phyloP scores from a whole-genome alignment of 2,888 invertebrate species.

The Muscina levida region DNA sequence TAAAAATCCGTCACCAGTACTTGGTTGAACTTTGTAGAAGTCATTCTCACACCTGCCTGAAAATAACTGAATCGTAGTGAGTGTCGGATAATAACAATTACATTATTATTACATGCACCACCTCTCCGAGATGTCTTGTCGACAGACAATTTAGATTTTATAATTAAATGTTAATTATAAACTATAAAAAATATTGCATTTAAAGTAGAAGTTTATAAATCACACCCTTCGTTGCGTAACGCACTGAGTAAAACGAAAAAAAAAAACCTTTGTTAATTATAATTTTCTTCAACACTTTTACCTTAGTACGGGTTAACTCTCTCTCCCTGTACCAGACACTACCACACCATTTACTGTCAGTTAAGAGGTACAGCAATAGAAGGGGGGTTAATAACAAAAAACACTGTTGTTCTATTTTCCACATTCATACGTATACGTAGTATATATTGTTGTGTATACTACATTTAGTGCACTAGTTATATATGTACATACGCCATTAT shows the following conservation, averaged over 20 bases:
- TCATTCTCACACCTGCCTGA: too few relatives aligned
- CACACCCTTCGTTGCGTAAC: not conserved
- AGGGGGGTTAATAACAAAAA: not conserved
- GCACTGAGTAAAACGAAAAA: not conserved
- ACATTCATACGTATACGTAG: not conserved
- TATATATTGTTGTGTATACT: conserved; percentile 34
- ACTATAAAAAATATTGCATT: conserved; percentile 3
- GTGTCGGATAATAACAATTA: too few relatives aligned
- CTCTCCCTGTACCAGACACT: conserved; percentile 14
- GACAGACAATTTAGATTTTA: not conserved
- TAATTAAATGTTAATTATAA: conserved; percentile 32
- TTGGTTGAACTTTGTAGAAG: too few relatives aligned
- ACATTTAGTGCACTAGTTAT: conserved; percentile 42
- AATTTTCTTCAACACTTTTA: conserved; percentile 46
- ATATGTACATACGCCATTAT: conserved; percentile 26
- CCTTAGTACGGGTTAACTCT: conserved; percentile 15
- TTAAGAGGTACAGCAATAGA: not conserved
- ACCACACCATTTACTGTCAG: conserved; percentile 31
- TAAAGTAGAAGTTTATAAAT: not conserved
- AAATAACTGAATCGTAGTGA: too few relatives aligned
- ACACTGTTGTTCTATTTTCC: conserved; percentile 20
- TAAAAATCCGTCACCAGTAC: too few relatives aligned
- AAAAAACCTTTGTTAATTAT: conserved; percentile 46
- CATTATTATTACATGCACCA: too few relatives aligned
- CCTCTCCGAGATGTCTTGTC: conserved; percentile 10